Evolutionary conservation across 2,113 vertebrate species (phyloP).

Genomic region (Macrotus californicus): DNA sequence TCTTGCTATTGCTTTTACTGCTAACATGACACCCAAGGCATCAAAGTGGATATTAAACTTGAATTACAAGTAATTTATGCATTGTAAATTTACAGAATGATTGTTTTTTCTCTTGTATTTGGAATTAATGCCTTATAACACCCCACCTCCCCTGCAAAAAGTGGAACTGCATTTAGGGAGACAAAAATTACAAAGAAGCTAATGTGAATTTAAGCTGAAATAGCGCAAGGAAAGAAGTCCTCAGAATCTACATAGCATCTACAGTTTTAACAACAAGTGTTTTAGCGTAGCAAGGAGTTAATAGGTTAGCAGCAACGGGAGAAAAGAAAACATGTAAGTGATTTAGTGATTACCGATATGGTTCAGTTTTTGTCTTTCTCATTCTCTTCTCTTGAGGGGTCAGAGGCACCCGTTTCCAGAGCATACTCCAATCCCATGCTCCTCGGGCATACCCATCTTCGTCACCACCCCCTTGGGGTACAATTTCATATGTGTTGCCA

Average conservation of each 20-base stretch:
- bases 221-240: background rate
- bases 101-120: background rate
- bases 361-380: slow-evolving; percentile 95
- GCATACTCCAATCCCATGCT: slow-evolving; percentile 99
- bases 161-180: background rate
- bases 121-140: background rate
- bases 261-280: slow-evolving; percentile 24
- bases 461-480: slow-evolving; percentile 96
- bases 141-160: rapidly evolving
- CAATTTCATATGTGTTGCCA: slow-evolving; percentile 89
- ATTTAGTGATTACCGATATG: slow-evolving; percentile 97
- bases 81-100: slow-evolving; percentile 13
- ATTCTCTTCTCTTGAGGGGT: slow-evolving; percentile 89
- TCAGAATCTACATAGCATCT: slow-evolving; percentile 26
- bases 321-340: slow-evolving; percentile 76
- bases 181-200: background rate
- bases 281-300: slow-evolving; percentile 72
- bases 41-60: background rate
- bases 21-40: background rate
- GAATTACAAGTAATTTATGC: background rate
- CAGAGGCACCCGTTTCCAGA: slow-evolving; percentile 98
- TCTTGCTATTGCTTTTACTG: slow-evolving; percentile 14
- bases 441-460: slow-evolving; percentile 97
- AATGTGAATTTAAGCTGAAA: slow-evolving; percentile 31
- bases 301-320: slow-evolving; percentile 71